Evolutionary conservation across 2,113 vertebrate genomes (phyloP), one percentile per base, ranked within the genome.

Genomic region (Malurus melanocephalus): DNA sequence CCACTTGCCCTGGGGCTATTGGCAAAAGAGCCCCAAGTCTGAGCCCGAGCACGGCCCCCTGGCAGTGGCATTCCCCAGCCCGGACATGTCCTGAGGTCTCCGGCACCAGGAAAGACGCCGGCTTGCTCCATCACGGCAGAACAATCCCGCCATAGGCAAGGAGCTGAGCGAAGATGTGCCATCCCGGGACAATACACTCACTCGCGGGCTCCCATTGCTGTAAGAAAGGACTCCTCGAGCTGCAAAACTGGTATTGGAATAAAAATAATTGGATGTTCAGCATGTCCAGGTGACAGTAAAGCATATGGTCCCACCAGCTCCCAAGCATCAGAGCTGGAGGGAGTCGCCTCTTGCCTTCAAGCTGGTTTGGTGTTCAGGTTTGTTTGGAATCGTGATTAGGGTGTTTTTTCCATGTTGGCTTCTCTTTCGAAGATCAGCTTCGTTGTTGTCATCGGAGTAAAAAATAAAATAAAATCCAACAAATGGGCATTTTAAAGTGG

Each of bases 401-500:
- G 28, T 69, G 67, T 30, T 18, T 62, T 68, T 40, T 48, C 16
- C 2, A 74, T 2, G n/a, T 86, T 69, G 91, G 74, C 57, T 94
- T 79, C 49, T 52, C 26, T 67, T 43, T 77, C 7, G 7, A 89
- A 81, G 90, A 87, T 90, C 76, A 9, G 89, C 93, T 95, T 94
- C 91, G 49, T 96, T 88, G 53, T 96, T 62, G 83, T 84, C 89
- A 60, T 88, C 7, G 0, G 85, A 91, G 79, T 92, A 93, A 82
- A 90, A 93, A 89, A 93, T 24, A 46, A 87, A 95, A 96, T 95
- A 35, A 96, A 96, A 97, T 91, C 96, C 96, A 97, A 97, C 97
- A 97, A 97, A 96, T 94, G 97, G 94, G 96, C 89, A 13, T 97
- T 95, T 96, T 96, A 82, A 94, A 96, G 97, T 88, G 96, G 96